Evolutionary conservation across 2,888 invertebrate species (phyloP), one percentile per base, ranked within the genome.

Genomic region (Panzeria rudis): DNA sequence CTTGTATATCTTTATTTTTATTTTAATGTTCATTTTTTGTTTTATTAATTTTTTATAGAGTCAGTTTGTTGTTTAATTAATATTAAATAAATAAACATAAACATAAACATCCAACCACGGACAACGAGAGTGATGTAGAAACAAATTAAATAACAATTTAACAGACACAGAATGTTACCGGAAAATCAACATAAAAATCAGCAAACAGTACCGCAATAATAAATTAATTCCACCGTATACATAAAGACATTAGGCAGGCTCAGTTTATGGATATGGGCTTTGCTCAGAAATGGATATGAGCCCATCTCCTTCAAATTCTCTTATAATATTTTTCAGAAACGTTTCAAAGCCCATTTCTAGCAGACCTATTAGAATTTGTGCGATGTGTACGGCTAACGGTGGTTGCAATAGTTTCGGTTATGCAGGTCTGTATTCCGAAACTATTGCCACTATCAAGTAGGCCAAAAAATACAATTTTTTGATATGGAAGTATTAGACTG

Each of bases 161-260:
- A 71, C 62, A 69, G 50, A 56, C 44, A 78, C 66, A 61, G 62
- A 71, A 84, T 84, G 80, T 80, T 80, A 84, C 80, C 84, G 84
- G 84, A 84, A 84, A 84, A 80, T 76, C 69, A 59, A 72, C 71
- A 83, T 83, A 50, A 76, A 81, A 71, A 73, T 80, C 80, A 80
- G 66, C 59, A 73, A 59, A 80, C 56, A 72, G 66, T 73, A 80
- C 80, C 66, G 73, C 72, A 80, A 50, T 50, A 80, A 80, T 80
- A 80, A 80, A 80, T 73, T 54, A 59, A 68, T 5, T 72, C 13
- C 38, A 59, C 6, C 41, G 56, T 25, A 13, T n/a, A 56, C 38
- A 38, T 47, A 71, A 23, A 9, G 1, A 47, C 15, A 66, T 56
- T 56, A 76, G 23, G 56, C 35, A 2, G 47, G 66, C 5, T 17